Conservation (phyloP, 2,113 vertebrate species). For the Calyptommatus sinebrachiatus region DNA sequence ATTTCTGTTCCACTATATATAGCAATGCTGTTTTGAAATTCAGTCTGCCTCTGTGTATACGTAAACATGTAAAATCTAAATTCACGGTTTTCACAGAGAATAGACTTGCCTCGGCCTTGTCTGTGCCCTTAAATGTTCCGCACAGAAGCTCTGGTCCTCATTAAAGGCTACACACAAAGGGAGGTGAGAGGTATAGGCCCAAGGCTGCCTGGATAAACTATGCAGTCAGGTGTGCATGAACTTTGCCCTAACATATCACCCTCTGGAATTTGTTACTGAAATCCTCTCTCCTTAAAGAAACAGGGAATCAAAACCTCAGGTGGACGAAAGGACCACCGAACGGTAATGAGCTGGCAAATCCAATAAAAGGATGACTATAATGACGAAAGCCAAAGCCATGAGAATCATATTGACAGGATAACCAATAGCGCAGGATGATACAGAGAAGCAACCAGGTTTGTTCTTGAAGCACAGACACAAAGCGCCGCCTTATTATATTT, state of each 20-base stretch:
- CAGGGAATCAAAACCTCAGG: neutral
- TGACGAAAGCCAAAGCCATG: slow-evolving; percentile 26
- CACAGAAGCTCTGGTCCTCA: neutral
- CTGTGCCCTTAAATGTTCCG: neutral
- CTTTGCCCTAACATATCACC: neutral
- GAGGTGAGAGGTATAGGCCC: neutral
- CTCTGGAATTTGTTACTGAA: neutral
- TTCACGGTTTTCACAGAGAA: neutral
- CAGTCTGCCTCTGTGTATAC: neutral
- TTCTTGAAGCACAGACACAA: slow-evolving; percentile 13
- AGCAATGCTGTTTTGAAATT: neutral
- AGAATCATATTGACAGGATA: slow-evolving; percentile 39
- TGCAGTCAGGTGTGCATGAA: neutral
- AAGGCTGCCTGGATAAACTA: neutral
- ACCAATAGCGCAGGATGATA: slow-evolving; percentile 45
- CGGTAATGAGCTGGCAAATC: slow-evolving; percentile 47
- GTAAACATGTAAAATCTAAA: neutral
- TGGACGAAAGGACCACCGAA: slow-evolving; percentile 25
- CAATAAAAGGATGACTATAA: slow-evolving; percentile 32
- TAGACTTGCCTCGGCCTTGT: neutral
- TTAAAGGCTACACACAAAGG: neutral
- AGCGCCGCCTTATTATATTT: slow-evolving; percentile 41
- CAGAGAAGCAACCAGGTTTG: slow-evolving; percentile 36
- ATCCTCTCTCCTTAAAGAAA: neutral
- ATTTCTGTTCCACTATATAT: neutral